Evolutionary conservation across 2,113 vertebrate genomes (phyloP), one percentile per base, ranked within the genome.

Genomic region (Myocastor coypus): DNA sequence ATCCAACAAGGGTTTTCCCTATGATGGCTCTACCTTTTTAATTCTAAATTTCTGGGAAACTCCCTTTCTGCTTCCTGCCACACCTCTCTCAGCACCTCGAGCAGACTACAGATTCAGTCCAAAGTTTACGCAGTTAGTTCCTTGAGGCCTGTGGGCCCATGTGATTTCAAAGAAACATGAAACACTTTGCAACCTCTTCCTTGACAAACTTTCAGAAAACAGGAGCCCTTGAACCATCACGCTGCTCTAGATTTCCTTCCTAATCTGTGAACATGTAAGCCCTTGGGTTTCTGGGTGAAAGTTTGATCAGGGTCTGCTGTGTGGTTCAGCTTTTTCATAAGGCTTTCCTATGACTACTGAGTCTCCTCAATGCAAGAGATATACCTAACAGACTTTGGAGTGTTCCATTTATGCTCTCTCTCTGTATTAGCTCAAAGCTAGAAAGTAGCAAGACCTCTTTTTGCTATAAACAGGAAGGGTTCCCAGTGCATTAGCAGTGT

Each of bases 221-320:
- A 69, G 26, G 30, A 40, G 26, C 20, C 6, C 26, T 11, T 40
- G 61, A 26, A 71, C 3, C 28, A 17, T 13, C 59, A 1, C 7
- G 17, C 22, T 68, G 3, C 28, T 59, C 7, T 59, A 30, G 2
- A n/a, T 7, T 55, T 17, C 3, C 10, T 3, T 46, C 66, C 30
- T 12, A 77, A 28, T 14, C 32, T 42, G 10, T 82, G 19, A 82
- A 68, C 52, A 19, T 20, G 0, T 14, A 37, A 17, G 14, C 10
- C 46, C 7, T 4, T 71, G 20, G 3, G 5, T 86, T 86, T 87
- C 42, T 5, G 28, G 90, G 26, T 64, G 13, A n/a, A 37, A 89
- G 55, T 66, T 24, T n/a, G 13, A 64, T 12, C 19, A 0, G 0
- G 0, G 7, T 55, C 9, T 17, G 28, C 22, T 22, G 7, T 61